Base-by-base conservation (phyloP, 2,888 invertebrate species). In the Pyrrhia umbra region DNA sequence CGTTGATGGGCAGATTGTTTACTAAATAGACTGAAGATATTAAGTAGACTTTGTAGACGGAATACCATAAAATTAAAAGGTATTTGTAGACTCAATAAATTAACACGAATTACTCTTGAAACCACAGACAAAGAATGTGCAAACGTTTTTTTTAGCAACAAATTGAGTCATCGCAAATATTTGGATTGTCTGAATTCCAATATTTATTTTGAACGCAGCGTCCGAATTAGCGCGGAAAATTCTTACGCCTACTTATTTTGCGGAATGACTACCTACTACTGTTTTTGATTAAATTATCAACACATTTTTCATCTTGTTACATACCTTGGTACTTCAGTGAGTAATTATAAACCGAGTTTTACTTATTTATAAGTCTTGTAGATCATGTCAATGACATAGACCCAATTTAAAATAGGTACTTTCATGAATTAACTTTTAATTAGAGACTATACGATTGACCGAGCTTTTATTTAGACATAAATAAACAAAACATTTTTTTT, bases 101-200 rank as follows among this genome's bases (percentile, higher is more conserved):
- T 10, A 50, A 15, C 30, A 16, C 42, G 47, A 67, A 62, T 61
- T 42, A 49, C 39, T 56, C 56, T 45, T 15, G 13, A 69, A 68
- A 56, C 56, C 56, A 39, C 64, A 68, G 68, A 70, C 63, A 40
- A 70, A 50, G 54, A 70, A 70, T 70, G 69, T 56, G 39, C 21
- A 63, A 69, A 69, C 55, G 62, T 51, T 55, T 55, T 34, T 54
- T 68, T 50, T 63, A 56, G 25, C 34, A 40, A 45, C 55, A 37
- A 27, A 68, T 56, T 68, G 64, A 68, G 70, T 70, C 68, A 68
- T 68, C 64, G 45, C 70, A 67, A 68, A 54, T 43, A 55, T 69
- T 70, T 63, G 45, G 64, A 27, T 70, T 70, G 63, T 63, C 68
- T 64, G 68, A 70, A 68, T 68, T 68, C 71, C 64, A 70, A 64